Evolutionary conservation across 2,888 invertebrate genomes (phyloP).

Genomic region (Phengaris arion): DNA sequence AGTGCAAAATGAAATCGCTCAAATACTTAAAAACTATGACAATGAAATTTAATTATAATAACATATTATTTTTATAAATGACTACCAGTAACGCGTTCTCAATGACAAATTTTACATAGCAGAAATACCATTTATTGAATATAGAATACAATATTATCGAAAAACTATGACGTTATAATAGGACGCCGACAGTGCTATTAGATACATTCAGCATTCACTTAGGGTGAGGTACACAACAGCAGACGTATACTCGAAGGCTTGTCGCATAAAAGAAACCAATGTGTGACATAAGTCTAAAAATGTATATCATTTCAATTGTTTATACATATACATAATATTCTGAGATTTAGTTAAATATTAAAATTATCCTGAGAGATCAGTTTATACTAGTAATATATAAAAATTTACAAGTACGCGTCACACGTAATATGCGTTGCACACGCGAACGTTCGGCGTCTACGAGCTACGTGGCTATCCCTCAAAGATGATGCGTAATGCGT

Average conservation of each 20-base stretch:
- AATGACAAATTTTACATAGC: slow-evolving; percentile 76
- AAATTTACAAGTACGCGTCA: slow-evolving; percentile 74
- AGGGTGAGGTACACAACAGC: slow-evolving; percentile 59
- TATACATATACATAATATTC: slow-evolving; percentile 74
- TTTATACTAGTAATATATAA: slow-evolving; percentile 72
- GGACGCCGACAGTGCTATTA: slow-evolving; percentile 74
- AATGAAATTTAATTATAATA: slow-evolving; percentile 73
- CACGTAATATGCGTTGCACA: slow-evolving; percentile 56
- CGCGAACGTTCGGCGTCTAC: slow-evolving; percentile 32
- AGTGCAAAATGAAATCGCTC: slow-evolving; percentile 76
- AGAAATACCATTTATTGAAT: slow-evolving; percentile 78
- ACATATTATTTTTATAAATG: slow-evolving; percentile 67
- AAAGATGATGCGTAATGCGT: slow-evolving; percentile 45
- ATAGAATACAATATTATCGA: slow-evolving; percentile 78
- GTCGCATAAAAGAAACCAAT: slow-evolving; percentile 63
- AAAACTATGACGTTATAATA: slow-evolving; percentile 75
- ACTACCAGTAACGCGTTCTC: slow-evolving; percentile 74
- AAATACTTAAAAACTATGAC: slow-evolving; percentile 77
- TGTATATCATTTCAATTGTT: slow-evolving; percentile 72
- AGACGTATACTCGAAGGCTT: slow-evolving; percentile 60
- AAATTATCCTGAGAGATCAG: slow-evolving; percentile 79
- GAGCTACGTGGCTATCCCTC: slow-evolving; percentile 51
- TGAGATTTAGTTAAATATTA: slow-evolving; percentile 72
- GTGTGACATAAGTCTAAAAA: slow-evolving; percentile 68
- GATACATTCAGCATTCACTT: slow-evolving; percentile 67